A percentile compares a stretch with the other conserved stretches of the same genome.
Conservation (phyloP, 2,888 invertebrate genomes). For the Cancer borealis region DNA sequence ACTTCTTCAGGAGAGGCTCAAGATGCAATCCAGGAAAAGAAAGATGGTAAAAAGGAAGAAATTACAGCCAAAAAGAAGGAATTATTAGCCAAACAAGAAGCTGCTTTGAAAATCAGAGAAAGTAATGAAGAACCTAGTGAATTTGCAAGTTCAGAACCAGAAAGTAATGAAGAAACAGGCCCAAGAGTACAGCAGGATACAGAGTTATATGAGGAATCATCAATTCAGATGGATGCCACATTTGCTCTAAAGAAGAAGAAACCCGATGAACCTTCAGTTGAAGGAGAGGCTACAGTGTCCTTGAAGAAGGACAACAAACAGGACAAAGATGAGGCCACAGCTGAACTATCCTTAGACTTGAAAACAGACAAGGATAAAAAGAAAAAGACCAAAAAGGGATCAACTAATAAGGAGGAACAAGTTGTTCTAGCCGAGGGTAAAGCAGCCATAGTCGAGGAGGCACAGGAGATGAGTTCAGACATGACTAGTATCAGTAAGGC, state of each 20-base stretch:
- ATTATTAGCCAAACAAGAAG: constrained; percentile 56
- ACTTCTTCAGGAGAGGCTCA: neutral
- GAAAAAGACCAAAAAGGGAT: neutral
- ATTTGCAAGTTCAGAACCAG: constrained; percentile 49
- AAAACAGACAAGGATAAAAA: constrained; percentile 2
- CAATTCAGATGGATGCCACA: constrained; percentile 47
- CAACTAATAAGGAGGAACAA: neutral
- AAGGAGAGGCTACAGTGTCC: constrained; percentile 39
- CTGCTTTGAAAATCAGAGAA: constrained; percentile 56
- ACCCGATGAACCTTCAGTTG: neutral
- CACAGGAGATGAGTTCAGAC: constrained; percentile 43
- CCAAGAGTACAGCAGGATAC: neutral
- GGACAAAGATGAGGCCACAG: constrained; percentile 31
- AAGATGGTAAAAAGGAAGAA: constrained; percentile 39
- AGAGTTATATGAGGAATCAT: constrained; percentile 55
- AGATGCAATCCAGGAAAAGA: neutral
- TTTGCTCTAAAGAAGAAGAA: constrained; percentile 59
- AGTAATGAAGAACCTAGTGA: constrained; percentile 64
- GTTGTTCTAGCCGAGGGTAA: too few species aligned
- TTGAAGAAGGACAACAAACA: constrained; percentile 23
- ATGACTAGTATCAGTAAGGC: neutral
- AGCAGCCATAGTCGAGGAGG: neutral
- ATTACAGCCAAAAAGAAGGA: constrained; percentile 61
- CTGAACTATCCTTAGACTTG: constrained; percentile 31
- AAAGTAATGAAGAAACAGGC: constrained; percentile 35